Conservation (phyloP, 2,113 vertebrate species). For the Leucopsar rothschildi region DNA sequence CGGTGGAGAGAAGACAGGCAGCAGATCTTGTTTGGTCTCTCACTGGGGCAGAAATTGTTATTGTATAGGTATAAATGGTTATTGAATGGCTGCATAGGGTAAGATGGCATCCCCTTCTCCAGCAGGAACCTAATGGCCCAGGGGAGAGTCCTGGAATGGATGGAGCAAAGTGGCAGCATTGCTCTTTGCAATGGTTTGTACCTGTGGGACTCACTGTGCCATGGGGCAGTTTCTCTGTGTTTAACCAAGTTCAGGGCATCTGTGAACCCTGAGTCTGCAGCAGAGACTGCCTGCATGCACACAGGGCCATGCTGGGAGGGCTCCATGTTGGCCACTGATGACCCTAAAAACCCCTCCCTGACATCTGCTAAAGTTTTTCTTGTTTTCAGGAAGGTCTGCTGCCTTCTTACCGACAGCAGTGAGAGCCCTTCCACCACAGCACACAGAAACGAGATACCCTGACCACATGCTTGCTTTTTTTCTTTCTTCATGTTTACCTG, state of each 20-base stretch:
- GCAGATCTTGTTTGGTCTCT: not conserved
- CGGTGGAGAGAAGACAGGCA: not conserved
- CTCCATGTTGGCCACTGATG: not conserved
- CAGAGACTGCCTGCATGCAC: not conserved
- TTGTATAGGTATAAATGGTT: not conserved
- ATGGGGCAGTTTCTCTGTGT: not conserved
- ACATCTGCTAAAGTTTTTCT: not conserved
- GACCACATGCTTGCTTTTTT: accelerated
- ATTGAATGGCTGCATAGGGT: too few species aligned
- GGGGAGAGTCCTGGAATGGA: not conserved
- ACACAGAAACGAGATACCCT: not conserved
- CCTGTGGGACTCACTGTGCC: not conserved
- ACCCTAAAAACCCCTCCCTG: not conserved
- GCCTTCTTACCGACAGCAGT: not conserved
- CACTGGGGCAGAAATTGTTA: not conserved
- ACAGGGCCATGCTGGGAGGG: not conserved
- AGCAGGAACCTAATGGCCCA: not conserved
- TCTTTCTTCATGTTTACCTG: not conserved
- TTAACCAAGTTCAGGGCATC: not conserved
- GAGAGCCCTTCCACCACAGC: not conserved
- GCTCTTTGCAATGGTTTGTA: not conserved
- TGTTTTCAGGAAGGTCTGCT: constrained; percentile 1
- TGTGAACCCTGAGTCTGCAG: not conserved
- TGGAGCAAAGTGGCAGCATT: not conserved
- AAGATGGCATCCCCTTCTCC: not conserved